Base-by-base conservation (phyloP, 1,140 invertebrate species). In the Archegozetes longisetosus region DNA sequence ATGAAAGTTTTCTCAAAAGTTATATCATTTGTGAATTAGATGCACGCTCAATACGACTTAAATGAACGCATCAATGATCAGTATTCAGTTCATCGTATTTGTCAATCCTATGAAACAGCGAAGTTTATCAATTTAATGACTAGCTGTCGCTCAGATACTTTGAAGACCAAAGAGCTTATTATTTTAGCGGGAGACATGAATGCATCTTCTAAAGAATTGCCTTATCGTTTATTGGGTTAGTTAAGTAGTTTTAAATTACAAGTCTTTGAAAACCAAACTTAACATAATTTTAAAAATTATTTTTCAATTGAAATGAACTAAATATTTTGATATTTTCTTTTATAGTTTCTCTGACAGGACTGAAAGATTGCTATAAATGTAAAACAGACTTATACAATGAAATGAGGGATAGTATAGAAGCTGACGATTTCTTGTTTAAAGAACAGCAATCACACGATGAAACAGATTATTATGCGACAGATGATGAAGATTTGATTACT, bases 11-110 rank as follows among this genome's bases (percentile, higher is more conserved):
- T 53, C 47, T 22, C 25, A 20, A 54, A 26, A 17, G n/a, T 17
- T 26, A 26, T 23, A 57, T 23, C 51, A 59, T 24, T 9, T 47
- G 20, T 23, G 6, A 2, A 20, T 22, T 13, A 62, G 61, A 59
- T 62, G 52, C 63, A 64, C 53, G 63, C 63, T 46, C 60, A 64
- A 52, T 64, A 64, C 53, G 46, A 48, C n/a, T 50, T 55, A 2
- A 27, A 64, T 6, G 63, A 64, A 48, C n/a, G 22, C 0, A 26
- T 64, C 13, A 29, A 25, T 27, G 55, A 58, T 24, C 63, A 64
- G 53, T 64, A 64, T 57, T 64, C 63, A 25, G 58, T 64, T 6
- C 63, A 64, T 57, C 55, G 63, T 4, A 60, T 64, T 28, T 64
- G 63, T 57, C 63, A 64, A 53, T 48, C 60, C 22, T 64, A 59